Evolutionary conservation across 2,113 vertebrate species (phyloP).

Genomic region (Oreochromis tanganicae): DNA sequence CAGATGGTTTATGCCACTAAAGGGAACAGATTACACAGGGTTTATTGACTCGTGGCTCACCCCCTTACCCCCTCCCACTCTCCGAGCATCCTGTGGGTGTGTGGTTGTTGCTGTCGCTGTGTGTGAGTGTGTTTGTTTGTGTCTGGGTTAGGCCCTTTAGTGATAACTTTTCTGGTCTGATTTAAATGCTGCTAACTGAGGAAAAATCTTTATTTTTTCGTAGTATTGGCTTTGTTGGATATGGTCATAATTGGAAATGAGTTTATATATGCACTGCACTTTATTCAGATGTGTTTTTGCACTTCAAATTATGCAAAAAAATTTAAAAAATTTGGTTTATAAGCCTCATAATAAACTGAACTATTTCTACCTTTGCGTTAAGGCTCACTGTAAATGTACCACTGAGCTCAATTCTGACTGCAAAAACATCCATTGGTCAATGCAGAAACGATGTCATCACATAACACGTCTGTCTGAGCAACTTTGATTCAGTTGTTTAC

Average conservation of each 20-base stretch:
- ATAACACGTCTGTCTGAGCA: background rate
- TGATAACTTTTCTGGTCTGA: background rate
- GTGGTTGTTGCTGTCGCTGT: background rate
- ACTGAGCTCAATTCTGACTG: background rate
- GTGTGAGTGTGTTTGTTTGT: background rate
- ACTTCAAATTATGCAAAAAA: background rate
- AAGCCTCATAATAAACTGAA: background rate
- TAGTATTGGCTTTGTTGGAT: background rate
- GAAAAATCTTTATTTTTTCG: rapidly evolving
- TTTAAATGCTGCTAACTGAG: background rate
- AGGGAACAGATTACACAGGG: constrained; percentile 68
- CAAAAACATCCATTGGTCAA: background rate
- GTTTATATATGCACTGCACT: background rate
- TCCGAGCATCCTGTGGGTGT: constrained; percentile 27
- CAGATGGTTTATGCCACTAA: constrained; percentile 69
- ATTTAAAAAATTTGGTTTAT: background rate
- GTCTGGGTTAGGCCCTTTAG: background rate
- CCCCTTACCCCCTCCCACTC: constrained; percentile 40
- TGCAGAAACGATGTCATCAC: background rate
- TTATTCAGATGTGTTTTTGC: background rate
- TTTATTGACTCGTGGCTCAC: constrained; percentile 64
- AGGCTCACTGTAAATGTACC: background rate
- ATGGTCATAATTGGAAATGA: background rate
- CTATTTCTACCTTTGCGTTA: background rate
- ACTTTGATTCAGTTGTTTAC: background rate